Conservation (phyloP, 2,113 vertebrate genomes). For the Meleagris gallopavo region DNA sequence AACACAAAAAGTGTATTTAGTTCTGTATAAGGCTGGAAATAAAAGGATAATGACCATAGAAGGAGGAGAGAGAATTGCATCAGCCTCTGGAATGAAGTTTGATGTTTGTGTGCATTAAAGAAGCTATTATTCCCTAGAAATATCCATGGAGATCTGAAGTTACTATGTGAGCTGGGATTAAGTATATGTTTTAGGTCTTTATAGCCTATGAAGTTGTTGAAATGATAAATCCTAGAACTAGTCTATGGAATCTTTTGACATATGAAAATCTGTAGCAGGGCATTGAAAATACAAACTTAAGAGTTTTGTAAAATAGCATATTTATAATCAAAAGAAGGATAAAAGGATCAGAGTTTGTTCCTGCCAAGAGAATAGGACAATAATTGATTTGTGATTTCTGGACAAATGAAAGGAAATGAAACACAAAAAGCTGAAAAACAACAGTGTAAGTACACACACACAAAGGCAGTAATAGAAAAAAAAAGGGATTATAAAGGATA, state of each 20-base stretch:
- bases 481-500: not conserved
- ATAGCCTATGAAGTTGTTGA: not conserved
- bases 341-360: not conserved
- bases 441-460: not conserved
- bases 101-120: not conserved
- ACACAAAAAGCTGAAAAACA: conserved; percentile 24
- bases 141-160: not conserved
- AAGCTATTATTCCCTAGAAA: not conserved
- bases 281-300: not conserved
- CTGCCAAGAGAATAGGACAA: not conserved
- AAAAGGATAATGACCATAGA: not conserved
- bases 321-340: not conserved
- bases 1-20: not conserved
- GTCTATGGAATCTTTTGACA: not conserved
- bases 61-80: not conserved
- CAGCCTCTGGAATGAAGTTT: not conserved
- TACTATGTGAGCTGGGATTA: not conserved
- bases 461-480: not conserved
- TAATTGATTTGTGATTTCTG: not conserved
- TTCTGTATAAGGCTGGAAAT: not conserved
- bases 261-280: not conserved
- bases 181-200: not conserved
- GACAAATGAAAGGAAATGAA: not conserved
- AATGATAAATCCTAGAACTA: not conserved
- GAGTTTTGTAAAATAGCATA: not conserved